Evolutionary conservation across 2,797 vertebrate species (phyloP).

Genomic region (Parauchenoglanis punctatus): DNA sequence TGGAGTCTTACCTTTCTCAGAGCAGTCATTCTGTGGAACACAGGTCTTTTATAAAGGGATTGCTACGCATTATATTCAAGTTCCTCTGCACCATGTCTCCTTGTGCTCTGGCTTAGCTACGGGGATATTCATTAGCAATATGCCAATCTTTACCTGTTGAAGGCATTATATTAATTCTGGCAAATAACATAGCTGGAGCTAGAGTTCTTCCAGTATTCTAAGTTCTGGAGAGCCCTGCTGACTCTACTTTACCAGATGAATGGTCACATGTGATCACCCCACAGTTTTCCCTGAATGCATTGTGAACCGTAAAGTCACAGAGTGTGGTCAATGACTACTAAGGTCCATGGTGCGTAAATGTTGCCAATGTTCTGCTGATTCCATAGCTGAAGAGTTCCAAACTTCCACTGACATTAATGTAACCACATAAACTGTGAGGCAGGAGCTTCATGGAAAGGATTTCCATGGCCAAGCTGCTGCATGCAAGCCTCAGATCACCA

Average conservation of each 20-base stretch:
- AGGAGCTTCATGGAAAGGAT: too few species aligned
- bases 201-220: not conserved
- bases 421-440: too few species aligned
- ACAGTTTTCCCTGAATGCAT: too few species aligned
- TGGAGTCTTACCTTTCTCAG: not conserved
- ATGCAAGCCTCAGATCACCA: too few species aligned
- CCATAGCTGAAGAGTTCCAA: too few species aligned
- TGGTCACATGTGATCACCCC: too few species aligned
- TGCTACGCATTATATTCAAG: not conserved
- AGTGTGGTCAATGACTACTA: too few species aligned
- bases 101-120: not conserved
- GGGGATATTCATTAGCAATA: not conserved
- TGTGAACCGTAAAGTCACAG: too few species aligned
- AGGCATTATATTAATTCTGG: not conserved
- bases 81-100: not conserved
- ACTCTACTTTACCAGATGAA: not conserved
- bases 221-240: not conserved
- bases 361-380: too few species aligned
- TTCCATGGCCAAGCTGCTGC: too few species aligned
- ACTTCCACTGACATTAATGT: too few species aligned
- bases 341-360: too few species aligned
- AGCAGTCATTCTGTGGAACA: not conserved
- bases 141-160: not conserved
- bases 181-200: not conserved
- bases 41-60: not conserved